Evolutionary conservation across 2,888 invertebrate genomes (phyloP).

Genomic region (Capitulum mitella): DNA sequence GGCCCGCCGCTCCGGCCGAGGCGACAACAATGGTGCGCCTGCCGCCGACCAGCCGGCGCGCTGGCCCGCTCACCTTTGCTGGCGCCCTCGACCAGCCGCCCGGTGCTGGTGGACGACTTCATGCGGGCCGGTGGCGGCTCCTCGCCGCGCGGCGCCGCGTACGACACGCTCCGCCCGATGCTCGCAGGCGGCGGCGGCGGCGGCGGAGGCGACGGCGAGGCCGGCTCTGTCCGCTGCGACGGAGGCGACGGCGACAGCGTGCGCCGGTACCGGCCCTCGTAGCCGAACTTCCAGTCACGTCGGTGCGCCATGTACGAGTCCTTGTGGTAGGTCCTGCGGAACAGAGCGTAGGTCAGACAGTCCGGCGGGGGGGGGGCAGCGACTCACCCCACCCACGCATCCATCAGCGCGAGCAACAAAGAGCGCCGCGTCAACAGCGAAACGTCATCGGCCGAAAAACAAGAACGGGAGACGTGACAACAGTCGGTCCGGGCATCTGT

Average conservation of each 20-base stretch:
- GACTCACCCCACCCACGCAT: background rate
- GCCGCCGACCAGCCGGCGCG: background rate
- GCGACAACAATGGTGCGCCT: too few species aligned
- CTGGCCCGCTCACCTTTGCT: background rate
- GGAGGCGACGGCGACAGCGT: conserved; percentile 56
- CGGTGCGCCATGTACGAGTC: conserved; percentile 66
- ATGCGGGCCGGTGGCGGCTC: background rate
- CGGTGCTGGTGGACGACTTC: background rate
- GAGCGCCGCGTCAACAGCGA: background rate
- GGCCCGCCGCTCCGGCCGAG: too few species aligned
- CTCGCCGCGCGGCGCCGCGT: conserved; percentile 7
- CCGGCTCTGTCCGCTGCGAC: background rate
- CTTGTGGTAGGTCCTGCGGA: conserved; percentile 64
- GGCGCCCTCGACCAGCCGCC: background rate
- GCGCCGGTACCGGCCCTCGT: conserved; percentile 65
- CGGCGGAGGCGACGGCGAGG: conserved; percentile 1
- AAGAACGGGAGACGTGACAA: background rate
- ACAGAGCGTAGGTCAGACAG: too few species aligned
- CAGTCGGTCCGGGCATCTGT: background rate
- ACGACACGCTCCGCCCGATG: conserved; percentile 23
- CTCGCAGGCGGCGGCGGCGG: too few species aligned
- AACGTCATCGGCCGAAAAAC: background rate
- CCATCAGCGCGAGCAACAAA: background rate
- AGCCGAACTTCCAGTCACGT: conserved; percentile 59
- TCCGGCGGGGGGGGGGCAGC: too few species aligned